These are phyloP conservation scores for Sarcophaga rosellei DNA, from an alignment of 2,888 invertebrate genomes.

Conservation along the genomic window DNA sequence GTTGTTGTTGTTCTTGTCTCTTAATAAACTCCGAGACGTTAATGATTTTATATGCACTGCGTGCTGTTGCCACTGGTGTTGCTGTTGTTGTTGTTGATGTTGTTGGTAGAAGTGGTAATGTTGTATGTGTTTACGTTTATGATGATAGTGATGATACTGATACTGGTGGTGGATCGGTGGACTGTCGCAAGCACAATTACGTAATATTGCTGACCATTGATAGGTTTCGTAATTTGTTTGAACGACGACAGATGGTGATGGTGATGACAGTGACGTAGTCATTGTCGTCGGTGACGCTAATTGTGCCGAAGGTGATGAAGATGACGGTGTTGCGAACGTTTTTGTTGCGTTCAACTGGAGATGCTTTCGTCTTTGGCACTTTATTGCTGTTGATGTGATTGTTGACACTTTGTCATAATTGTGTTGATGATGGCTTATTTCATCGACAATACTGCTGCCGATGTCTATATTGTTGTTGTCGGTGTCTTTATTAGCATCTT, in stretches of 20 bases:
- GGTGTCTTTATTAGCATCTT: slow-evolving; percentile 59
- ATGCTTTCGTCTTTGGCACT: slow-evolving; percentile 59
- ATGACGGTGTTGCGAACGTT: slow-evolving; percentile 48
- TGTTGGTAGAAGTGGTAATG: neutral
- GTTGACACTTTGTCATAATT: slow-evolving; percentile 78
- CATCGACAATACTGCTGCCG: slow-evolving; percentile 68
- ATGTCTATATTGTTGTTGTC: slow-evolving; percentile 67
- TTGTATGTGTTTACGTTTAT: neutral
- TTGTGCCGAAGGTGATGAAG: slow-evolving; percentile 13
- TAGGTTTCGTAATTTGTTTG: slow-evolving; percentile 50
- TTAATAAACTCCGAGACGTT: slow-evolving; percentile 16
- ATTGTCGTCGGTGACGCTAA: slow-evolving; percentile 12
- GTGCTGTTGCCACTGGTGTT: neutral
- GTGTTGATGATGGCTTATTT: slow-evolving; percentile 68
- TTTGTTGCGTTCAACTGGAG: slow-evolving; percentile 68
- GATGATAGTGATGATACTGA: slow-evolving; percentile 46
- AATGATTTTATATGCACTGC: slow-evolving; percentile 44
- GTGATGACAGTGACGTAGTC: slow-evolving; percentile 11
- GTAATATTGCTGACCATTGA: slow-evolving; percentile 50
- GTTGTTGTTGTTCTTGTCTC: neutral
- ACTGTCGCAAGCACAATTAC: slow-evolving; percentile 32
- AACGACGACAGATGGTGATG: slow-evolving; percentile 46
- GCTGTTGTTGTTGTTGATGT: neutral
- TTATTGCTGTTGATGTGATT: slow-evolving; percentile 67
- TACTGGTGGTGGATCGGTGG: slow-evolving; percentile 33